Evolutionary conservation across 2,888 invertebrate species (phyloP).

Genomic region (Diarsia rubi): DNA sequence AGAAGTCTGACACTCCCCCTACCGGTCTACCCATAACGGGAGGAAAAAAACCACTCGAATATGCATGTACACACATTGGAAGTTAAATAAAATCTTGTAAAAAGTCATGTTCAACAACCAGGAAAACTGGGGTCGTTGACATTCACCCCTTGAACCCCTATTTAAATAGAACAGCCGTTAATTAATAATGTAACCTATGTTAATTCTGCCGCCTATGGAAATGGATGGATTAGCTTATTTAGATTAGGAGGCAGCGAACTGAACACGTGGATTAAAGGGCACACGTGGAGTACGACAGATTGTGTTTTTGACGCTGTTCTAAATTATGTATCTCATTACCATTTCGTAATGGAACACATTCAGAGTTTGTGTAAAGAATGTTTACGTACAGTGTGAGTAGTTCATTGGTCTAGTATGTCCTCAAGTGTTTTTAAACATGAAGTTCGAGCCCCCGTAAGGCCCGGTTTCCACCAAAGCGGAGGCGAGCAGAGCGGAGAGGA

Average conservation of each 20-base stretch:
- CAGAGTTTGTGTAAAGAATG: neutral
- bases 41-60: no score
- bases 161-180: slow-evolving; percentile 50
- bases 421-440: neutral
- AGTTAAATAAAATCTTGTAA: neutral
- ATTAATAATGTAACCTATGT: slow-evolving; percentile 63
- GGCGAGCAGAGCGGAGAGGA: no score
- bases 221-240: slow-evolving; percentile 53
- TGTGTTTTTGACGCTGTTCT: slow-evolving; percentile 27
- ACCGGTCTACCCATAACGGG: no score
- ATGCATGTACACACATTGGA: no score
- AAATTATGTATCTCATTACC: slow-evolving; percentile 5
- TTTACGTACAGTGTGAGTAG: neutral
- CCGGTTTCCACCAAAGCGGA: no score
- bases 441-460: neutral
- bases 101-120: slow-evolving; percentile 11
- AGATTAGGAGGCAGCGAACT: slow-evolving; percentile 50
- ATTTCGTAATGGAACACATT: neutral
- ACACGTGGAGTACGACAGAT: slow-evolving; percentile 10
- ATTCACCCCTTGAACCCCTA: neutral
- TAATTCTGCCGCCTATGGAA: slow-evolving; percentile 48
- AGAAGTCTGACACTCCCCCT: no score
- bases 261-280: slow-evolving; percentile 27
- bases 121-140: neutral
- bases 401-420: neutral